Percentiles rank a stretch among this genome's conserved stretches.
phyloP scores from a whole-genome alignment of 2,888 invertebrate species.

The Eulithis prunata region DNA sequence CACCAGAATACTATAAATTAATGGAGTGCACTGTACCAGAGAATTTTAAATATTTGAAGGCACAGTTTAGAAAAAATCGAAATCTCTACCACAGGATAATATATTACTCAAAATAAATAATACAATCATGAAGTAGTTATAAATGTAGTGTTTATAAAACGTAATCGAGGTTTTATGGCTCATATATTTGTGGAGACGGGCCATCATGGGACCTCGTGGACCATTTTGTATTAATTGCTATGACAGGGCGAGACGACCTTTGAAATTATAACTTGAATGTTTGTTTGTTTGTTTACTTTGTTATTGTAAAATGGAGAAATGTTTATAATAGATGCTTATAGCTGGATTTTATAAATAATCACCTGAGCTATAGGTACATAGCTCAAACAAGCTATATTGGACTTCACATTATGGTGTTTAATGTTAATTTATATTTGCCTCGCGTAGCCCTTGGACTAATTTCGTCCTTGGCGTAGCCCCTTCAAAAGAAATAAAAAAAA shows the following conservation, averaged over 20 bases:
- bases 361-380: too few relatives aligned
- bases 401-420: too few relatives aligned
- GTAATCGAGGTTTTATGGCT: slow-evolving; percentile 80
- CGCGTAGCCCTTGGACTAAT: too few relatives aligned
- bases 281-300: slow-evolving; percentile 49
- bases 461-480: too few relatives aligned
- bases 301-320: too few relatives aligned
- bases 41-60: slow-evolving; percentile 84
- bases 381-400: too few relatives aligned
- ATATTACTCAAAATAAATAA: slow-evolving; percentile 84
- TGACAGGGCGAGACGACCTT: slow-evolving; percentile 49
- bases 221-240: slow-evolving; percentile 73
- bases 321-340: too few relatives aligned
- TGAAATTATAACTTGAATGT: slow-evolving; percentile 48
- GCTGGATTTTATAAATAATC: too few relatives aligned
- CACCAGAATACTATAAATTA: slow-evolving; percentile 78
- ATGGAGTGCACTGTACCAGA: slow-evolving; percentile 79
- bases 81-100: slow-evolving; percentile 76
- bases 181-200: slow-evolving; percentile 70
- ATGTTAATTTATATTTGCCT: too few relatives aligned
- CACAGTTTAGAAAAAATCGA: slow-evolving; percentile 79
- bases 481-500: too few relatives aligned
- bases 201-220: slow-evolving; percentile 44
- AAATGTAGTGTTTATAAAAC: slow-evolving; percentile 83
- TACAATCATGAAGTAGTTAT: slow-evolving; percentile 83